Evolutionary conservation across 2,797 vertebrate genomes (phyloP).

Genomic region (Tauraco hartlaubi): DNA sequence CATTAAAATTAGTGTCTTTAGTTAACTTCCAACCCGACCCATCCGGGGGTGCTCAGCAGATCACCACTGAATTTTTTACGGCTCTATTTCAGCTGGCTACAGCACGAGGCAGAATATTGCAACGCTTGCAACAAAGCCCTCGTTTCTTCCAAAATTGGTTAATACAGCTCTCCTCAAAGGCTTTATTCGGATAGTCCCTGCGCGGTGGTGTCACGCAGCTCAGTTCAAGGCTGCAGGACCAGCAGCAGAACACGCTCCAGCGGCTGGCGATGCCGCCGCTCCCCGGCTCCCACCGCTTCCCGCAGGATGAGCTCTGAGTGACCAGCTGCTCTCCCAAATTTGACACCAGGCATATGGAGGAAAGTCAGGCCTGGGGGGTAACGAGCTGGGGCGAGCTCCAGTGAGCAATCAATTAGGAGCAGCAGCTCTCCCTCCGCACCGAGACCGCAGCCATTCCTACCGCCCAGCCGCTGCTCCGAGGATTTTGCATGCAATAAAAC

Average conservation of each 20-base stretch:
- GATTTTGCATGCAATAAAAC: conserved; percentile 71
- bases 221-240: conserved; percentile 73
- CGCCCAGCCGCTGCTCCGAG: conserved; percentile 46
- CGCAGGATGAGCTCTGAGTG: conserved; percentile 69
- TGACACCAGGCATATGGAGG: conserved; percentile 83
- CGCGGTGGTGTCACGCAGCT: conserved; percentile 68
- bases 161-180: conserved; percentile 71
- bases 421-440: conserved; percentile 66
- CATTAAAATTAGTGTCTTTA: conserved; percentile 40
- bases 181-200: conserved; percentile 76
- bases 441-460: conserved; percentile 62
- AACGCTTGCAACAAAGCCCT: conserved; percentile 1
- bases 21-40: conserved; percentile 49
- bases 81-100: not conserved
- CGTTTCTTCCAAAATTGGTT: conserved; percentile 66
- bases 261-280: conserved; percentile 1
- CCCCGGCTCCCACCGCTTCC: conserved; percentile 57
- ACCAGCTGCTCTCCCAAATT: conserved; percentile 81
- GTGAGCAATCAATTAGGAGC: conserved; percentile 79
- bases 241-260: conserved; percentile 66
- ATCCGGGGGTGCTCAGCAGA: not conserved
- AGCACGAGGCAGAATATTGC: not conserved
- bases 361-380: conserved; percentile 75
- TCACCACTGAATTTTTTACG: not conserved
- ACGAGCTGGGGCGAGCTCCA: conserved; percentile 74